phyloP scores from a whole-genome alignment of 2,888 invertebrate species.

The Acanthoscelides obtectus region DNA sequence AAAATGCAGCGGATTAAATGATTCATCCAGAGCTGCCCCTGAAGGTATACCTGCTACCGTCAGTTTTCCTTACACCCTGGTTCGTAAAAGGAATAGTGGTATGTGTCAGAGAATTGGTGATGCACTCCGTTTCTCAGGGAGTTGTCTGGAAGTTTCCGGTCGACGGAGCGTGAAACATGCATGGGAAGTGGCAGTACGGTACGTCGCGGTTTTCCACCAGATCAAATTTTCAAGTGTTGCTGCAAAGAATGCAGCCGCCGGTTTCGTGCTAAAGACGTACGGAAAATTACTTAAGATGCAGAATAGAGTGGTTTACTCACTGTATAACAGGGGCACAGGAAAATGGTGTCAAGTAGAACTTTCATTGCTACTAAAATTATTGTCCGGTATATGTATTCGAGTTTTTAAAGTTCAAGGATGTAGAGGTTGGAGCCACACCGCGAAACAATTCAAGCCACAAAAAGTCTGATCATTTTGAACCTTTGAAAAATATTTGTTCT shows the following conservation, averaged over 20 bases:
- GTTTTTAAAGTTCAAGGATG: no score
- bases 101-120: not conserved
- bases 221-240: no score
- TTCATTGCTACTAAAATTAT: no score
- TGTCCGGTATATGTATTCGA: no score
- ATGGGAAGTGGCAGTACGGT: not conserved
- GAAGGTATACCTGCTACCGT: not conserved
- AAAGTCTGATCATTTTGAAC: no score
- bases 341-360: no score
- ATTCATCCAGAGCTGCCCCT: not conserved
- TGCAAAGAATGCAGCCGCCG: not conserved
- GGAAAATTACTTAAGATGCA: not conserved
- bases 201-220: not conserved
- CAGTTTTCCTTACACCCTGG: not conserved
- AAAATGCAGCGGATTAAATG: not conserved
- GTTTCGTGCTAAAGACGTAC: not conserved
- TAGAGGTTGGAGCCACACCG: no score
- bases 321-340: no score
- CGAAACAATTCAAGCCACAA: no score
- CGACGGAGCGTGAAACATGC: not conserved
- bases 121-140: not conserved
- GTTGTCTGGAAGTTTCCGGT: not conserved
- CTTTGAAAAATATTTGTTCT: no score
- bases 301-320: no score
- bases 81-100: not conserved